Conservation (phyloP, 2,113 vertebrate genomes). For the Ochotona curzoniae region DNA sequence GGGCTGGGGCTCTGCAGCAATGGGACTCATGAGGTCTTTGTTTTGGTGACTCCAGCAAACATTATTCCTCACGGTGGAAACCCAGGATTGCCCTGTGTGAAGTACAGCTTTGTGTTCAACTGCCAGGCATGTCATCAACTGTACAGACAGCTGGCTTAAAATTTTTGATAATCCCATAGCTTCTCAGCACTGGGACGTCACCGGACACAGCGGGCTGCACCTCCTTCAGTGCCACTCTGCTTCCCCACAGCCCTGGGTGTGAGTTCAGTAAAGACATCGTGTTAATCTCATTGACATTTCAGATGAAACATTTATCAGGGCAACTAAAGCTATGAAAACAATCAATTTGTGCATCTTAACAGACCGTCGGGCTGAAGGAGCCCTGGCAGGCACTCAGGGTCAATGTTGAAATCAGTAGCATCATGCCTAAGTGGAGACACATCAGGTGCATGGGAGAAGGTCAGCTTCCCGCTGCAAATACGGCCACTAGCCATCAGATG, state of each 20-base stretch:
- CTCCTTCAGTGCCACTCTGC: neutral
- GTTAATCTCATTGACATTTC: neutral
- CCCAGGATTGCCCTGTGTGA: neutral
- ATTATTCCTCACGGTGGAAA: neutral
- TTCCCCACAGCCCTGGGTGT: neutral
- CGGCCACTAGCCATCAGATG: constrained; percentile 64
- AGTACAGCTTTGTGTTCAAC: constrained; percentile 53
- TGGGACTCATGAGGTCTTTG: neutral
- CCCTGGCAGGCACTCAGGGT: constrained; percentile 35
- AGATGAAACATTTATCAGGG: constrained; percentile 35
- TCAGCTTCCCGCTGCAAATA: constrained; percentile 64
- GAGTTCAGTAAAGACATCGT: neutral
- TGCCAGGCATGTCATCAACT: neutral
- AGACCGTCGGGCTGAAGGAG: constrained; percentile 70
- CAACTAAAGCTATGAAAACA: constrained; percentile 65
- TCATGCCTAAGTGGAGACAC: constrained; percentile 54
- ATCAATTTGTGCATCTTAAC: constrained; percentile 70
- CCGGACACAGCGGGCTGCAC: neutral
- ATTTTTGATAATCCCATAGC: constrained; percentile 48
- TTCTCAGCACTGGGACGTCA: neutral
- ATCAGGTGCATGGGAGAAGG: constrained; percentile 39
- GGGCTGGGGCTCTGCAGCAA: no score
- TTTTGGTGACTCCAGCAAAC: no score
- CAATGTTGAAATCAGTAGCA: constrained; percentile 68
- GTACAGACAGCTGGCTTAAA: neutral